These are phyloP conservation scores for Epiblema foenella DNA, from an alignment of 2,888 invertebrate species.

Conservation along the genomic window DNA sequence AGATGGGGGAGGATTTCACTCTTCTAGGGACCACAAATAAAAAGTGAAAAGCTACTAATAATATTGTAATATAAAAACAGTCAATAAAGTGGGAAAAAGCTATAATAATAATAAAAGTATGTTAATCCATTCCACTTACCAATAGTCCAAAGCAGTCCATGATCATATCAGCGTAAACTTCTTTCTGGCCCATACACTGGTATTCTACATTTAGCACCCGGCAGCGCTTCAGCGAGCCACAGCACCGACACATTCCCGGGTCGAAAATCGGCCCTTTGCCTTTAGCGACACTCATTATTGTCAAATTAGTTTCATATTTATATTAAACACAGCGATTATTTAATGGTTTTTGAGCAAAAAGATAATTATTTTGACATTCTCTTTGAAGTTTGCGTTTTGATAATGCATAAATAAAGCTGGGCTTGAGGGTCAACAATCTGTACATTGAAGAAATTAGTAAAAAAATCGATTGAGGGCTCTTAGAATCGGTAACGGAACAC, in stretches of 20 bases:
- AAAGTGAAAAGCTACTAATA: too few species aligned
- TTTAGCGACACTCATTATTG: constrained; percentile 61
- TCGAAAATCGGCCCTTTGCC: constrained; percentile 71
- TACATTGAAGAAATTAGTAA: too few species aligned
- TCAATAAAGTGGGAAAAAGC: too few species aligned
- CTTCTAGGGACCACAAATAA: too few species aligned
- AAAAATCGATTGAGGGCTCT: too few species aligned
- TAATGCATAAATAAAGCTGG: constrained; percentile 24
- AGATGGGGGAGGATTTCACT: too few species aligned
- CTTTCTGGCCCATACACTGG: constrained; percentile 69
- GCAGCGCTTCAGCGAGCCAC: constrained; percentile 74
- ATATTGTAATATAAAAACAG: too few species aligned
- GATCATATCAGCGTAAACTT: constrained; percentile 76
- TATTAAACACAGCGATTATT: constrained; percentile 1
- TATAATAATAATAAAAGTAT: neutral
- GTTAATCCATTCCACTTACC: constrained; percentile 56
- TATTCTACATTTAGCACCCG: constrained; percentile 74
- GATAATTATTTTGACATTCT: constrained; percentile 2
- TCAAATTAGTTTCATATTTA: constrained; percentile 22
- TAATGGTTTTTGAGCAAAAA: neutral
- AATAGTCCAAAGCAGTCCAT: constrained; percentile 76
- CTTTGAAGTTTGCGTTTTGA: constrained; percentile 27
- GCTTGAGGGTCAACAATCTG: too few species aligned
- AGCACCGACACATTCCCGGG: constrained; percentile 74
- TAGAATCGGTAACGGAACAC: too few species aligned